Percentiles rank a stretch among this genome's conserved stretches.
Conservation (phyloP, 2,888 invertebrate genomes). For the Pinctada fucata region DNA sequence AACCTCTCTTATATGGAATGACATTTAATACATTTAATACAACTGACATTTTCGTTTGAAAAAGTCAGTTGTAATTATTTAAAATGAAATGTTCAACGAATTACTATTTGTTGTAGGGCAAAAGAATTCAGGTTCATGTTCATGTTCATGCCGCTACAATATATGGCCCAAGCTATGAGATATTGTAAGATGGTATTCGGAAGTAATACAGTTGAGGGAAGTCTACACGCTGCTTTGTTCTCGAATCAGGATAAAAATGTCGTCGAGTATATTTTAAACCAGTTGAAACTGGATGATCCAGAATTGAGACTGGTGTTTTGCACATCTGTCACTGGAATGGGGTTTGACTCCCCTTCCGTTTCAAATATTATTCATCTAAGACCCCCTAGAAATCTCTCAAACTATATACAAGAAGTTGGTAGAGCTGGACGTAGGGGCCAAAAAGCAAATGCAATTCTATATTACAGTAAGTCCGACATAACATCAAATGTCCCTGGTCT, state of each 20-base stretch:
- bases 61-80: too few species aligned
- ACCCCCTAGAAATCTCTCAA: conserved; percentile 37
- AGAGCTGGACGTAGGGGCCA: conserved; percentile 42
- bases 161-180: not conserved
- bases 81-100: too few species aligned
- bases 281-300: conserved; percentile 17
- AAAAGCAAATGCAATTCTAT: conserved; percentile 27
- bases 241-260: conserved; percentile 6
- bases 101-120: not conserved
- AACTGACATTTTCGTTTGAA: too few species aligned
- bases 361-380: conserved; percentile 37
- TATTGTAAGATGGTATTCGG: not conserved
- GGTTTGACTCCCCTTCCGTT: conserved; percentile 37
- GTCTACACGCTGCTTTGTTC: not conserved
- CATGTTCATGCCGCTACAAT: not conserved
- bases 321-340: conserved; percentile 44
- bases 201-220: not conserved
- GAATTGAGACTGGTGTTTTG: conserved; percentile 33
- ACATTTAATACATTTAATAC: too few species aligned
- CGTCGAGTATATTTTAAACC: not conserved
- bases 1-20: too few species aligned
- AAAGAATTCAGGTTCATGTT: not conserved
- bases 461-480: conserved; percentile 42
- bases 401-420: conserved; percentile 44
- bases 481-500: conserved; percentile 24